Percentiles rank a stretch among this genome's conserved stretches.
Conservation (phyloP, 2,797 vertebrate genomes). For the Sciurus carolinensis region DNA sequence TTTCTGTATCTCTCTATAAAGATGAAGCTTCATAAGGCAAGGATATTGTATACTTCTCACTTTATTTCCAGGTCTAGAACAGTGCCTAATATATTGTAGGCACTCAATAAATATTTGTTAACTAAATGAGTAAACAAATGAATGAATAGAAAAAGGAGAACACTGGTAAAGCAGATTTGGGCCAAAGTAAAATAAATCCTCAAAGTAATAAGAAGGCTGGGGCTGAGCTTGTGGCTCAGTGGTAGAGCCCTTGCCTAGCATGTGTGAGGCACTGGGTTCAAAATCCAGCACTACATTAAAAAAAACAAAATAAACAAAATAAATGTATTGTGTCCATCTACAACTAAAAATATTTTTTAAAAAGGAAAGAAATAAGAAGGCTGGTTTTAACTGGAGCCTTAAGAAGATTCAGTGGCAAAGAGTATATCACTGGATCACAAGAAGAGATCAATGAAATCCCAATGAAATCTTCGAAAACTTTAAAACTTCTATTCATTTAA, state of each 20-base stretch:
- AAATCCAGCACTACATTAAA: too few species aligned
- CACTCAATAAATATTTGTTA: not conserved
- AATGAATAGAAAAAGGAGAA: not conserved
- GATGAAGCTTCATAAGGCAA: not conserved
- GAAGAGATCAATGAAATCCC: not conserved
- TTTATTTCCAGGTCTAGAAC: not conserved
- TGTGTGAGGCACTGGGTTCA: too few species aligned
- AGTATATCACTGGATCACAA: not conserved
- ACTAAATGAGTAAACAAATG: not conserved
- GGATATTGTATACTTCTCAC: not conserved
- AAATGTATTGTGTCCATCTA: too few species aligned
- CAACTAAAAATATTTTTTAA: too few species aligned
- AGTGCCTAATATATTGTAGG: not conserved
- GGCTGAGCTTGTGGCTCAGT: too few species aligned
- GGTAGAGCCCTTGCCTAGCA: too few species aligned
- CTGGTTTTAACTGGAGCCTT: not conserved
- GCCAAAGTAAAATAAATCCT: not conserved
- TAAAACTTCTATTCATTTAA: not conserved
- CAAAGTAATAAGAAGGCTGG: not conserved
- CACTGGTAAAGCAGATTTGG: not conserved
- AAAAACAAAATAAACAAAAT: too few species aligned
- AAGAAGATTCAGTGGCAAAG: too few species aligned
- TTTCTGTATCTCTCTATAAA: not conserved
- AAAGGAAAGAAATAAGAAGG: not conserved
- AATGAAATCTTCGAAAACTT: not conserved